Evolutionary conservation across 1,140 invertebrate genomes (phyloP), one percentile per base, ranked within the genome.

Genomic region (Caenorhabditis latens): DNA sequence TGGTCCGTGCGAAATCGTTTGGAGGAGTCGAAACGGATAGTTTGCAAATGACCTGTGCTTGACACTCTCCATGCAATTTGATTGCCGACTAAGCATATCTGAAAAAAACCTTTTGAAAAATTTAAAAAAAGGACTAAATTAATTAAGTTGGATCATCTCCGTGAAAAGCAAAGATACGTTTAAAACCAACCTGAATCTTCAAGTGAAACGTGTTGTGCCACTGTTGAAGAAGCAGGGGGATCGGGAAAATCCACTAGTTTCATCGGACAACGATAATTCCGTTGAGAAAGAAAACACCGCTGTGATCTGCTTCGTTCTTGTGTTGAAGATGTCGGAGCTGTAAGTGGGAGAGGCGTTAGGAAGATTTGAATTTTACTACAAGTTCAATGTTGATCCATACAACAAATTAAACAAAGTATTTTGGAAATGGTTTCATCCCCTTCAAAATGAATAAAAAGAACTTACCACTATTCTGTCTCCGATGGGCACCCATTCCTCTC

Each of bases 401-500:
- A 50, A 24, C 6, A 4, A 46, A 24, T 14, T 43, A 46, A 67
- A 42, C 43, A n/a, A 67, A 42, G 65, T 21, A 14, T n/a, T n/a
- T n/a, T n/a, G 53, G 14, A 50, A 75, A 40, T 19, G 14, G 1
- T 13, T 46, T 11, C 50, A 19, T n/a, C 24, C 42, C 42, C 16
- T n/a, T 21, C 2, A 1, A 58, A 16, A 58, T 19, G n/a, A 19
- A 19, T 21, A 2, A 87, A 75, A 55, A 53, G 42, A 40, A 85
- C 84, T 71, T 48, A 89, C 89, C 89, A 88, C 87, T 88, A 40
- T 89, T 89, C 79, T 89, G 89, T 24, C 89, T 32, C 43, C 86
- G 85, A 75, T 89, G 89, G 53, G 87, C 71, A 53, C 87, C 87
- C 86, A 88, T 75, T 57, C 85, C 86, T 57, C 89, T 75, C 61